phyloP scores from a whole-genome alignment of 2,797 vertebrate genomes.

The Onychomys leucogaster region DNA sequence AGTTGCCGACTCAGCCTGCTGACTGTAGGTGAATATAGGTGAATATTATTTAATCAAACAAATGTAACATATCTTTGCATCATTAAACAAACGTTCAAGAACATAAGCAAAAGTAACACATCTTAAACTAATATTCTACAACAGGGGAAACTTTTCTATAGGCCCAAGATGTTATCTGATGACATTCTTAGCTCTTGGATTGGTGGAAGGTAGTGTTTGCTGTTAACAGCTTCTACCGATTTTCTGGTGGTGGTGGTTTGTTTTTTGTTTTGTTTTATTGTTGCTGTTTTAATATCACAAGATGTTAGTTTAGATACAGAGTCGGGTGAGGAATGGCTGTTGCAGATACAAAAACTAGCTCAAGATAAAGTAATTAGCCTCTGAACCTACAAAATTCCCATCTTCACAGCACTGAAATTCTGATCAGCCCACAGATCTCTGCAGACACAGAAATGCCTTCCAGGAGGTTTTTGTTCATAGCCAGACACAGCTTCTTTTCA shows the following conservation, averaged over 20 bases:
- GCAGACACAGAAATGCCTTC: not conserved
- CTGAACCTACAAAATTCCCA: not conserved
- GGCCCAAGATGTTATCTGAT: not conserved
- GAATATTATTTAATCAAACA: too few species aligned
- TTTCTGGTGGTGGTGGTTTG: not conserved
- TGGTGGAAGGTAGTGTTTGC: not conserved
- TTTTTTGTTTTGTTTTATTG: not conserved
- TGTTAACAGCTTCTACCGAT: not conserved
- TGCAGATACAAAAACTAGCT: not conserved
- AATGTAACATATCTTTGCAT: too few species aligned
- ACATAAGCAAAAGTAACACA: too few species aligned
- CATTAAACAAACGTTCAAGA: too few species aligned
- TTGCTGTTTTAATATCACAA: not conserved
- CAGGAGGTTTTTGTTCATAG: not conserved
- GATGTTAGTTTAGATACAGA: not conserved
- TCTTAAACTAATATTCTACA: too few species aligned
- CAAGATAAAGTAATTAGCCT: not conserved
- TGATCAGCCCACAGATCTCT: not conserved
- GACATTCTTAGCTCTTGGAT: not conserved
- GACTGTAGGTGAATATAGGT: too few species aligned
- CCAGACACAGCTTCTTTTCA: not conserved
- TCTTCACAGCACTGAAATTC: not conserved
- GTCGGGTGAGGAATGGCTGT: not conserved
- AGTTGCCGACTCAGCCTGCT: too few species aligned
- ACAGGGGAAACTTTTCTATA: not conserved